A percentile compares a stretch with the other conserved stretches of the same genome.
These are phyloP conservation scores for Smutsia gigantea DNA, from an alignment of 2,797 vertebrate species.

Conservation along the genomic window DNA sequence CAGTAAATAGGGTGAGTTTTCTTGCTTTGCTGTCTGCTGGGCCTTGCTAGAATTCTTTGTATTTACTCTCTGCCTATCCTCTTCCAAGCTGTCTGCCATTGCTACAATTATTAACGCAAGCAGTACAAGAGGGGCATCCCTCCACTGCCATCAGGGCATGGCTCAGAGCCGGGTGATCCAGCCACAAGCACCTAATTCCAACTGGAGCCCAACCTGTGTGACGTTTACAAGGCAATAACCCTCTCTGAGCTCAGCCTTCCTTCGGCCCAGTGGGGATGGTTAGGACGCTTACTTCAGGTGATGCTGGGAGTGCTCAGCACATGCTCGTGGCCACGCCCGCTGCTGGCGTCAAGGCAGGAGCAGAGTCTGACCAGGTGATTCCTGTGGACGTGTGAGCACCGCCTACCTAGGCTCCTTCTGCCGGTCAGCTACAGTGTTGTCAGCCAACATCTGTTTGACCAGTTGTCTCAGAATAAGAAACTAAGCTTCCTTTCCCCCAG, in stretches of 20 bases:
- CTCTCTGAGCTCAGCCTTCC: not conserved
- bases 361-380: too few relatives aligned
- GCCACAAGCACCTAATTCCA: not conserved
- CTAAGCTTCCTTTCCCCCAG: not conserved
- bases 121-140: accelerated
- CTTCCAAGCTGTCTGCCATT: accelerated
- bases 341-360: too few relatives aligned
- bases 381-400: too few relatives aligned
- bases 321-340: too few relatives aligned
- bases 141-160: accelerated
- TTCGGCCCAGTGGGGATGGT: accelerated
- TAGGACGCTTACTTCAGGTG: not conserved
- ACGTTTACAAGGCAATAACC: not conserved
- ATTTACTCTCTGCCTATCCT: not conserved
- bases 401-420: accelerated
- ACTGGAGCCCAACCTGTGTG: not conserved
- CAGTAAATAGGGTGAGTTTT: too few relatives aligned
- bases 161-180: accelerated
- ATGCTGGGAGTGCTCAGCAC: too few relatives aligned
- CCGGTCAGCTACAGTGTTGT: accelerated
- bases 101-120: too few relatives aligned
- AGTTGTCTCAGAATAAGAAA: not conserved
- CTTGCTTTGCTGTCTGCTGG: not conserved
- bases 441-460: not conserved
- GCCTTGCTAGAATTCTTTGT: not conserved